Percentiles rank a stretch among this genome's conserved stretches.
phyloP scores from a whole-genome alignment of 2,888 invertebrate species.

The Limenitis camilla region DNA sequence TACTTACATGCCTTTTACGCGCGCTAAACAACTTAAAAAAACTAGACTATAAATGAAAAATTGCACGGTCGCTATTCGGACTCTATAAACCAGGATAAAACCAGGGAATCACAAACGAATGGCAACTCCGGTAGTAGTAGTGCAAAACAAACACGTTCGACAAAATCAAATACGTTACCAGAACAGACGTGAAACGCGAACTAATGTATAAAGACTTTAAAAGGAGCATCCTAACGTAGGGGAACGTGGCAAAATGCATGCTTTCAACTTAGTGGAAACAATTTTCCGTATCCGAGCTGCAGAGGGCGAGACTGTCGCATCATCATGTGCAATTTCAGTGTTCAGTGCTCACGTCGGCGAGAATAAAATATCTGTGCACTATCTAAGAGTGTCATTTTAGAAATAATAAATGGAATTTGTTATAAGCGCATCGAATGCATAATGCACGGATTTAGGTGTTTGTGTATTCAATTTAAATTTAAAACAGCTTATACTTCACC shows the following conservation, averaged over 20 bases:
- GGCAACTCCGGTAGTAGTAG: neutral
- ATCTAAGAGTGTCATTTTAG: conserved; percentile 16
- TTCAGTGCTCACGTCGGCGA: conserved; percentile 23
- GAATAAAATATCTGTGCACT: conserved; percentile 12
- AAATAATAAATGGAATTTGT: conserved; percentile 16
- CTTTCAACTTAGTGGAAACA: conserved; percentile 35
- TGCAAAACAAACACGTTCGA: neutral
- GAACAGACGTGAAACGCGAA: conserved; percentile 25
- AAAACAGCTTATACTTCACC: no score
- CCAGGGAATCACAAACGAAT: no score
- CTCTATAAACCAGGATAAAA: no score
- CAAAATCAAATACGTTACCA: conserved; percentile 5
- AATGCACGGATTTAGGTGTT: neutral
- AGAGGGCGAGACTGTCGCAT: conserved; percentile 32
- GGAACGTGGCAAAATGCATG: conserved; percentile 28
- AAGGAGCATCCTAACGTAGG: conserved; percentile 21
- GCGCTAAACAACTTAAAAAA: no score
- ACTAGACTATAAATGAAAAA: no score
- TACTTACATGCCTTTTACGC: no score
- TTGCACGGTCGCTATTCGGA: no score
- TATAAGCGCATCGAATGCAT: neutral
- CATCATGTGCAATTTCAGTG: conserved; percentile 33
- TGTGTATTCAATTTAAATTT: no score
- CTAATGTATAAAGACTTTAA: conserved; percentile 28
- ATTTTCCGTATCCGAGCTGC: conserved; percentile 31